Base-by-base conservation (phyloP, 1,140 invertebrate genomes). In the Bactericera cockerelli region DNA sequence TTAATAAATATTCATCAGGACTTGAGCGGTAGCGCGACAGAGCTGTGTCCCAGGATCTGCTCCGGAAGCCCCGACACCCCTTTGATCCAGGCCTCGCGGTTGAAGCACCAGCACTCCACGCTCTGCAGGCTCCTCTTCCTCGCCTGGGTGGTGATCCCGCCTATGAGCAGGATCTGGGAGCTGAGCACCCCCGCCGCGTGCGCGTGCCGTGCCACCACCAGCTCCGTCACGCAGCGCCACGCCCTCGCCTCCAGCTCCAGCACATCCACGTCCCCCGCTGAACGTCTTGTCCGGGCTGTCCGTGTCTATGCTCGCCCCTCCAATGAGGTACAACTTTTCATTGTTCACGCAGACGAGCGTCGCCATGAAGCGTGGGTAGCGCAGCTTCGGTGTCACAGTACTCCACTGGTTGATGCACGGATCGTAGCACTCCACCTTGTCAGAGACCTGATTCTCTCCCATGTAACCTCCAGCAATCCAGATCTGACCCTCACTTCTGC, bases 391-490 rank as follows among this genome's bases (percentile, higher is more conserved):
- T 16, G 22, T 16, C 22, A 49, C 4, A 16, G 42, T 49, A 25
- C 2, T 72, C 68, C 65, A 81, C 79, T 76, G 67, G 65, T 81
- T 75, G 59, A 71, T 75, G 25, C 70, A 70, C 0, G 76, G 74
- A 65, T 80, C 77, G 64, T 80, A 81, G 67, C 77, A 79, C 63
- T 81, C 79, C 2, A 81, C 77, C 24, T 73, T 72, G 59, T 70
- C 74, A 49, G 71, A 72, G 26, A 79, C 70, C 16, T 16, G 38
- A 26, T 58, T 26, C 57, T 75, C 74, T 53, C 73, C 76, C 31
- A 75, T 78, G 75, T 80, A 77, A 22, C 80, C 79, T 57, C 80
- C 80, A n/a, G 77, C 79, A 28, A 79, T 78, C 79, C 79, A 82
- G 65, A 81, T 80, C 60, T 75, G 74, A 65, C 79, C 75, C 28